Evolutionary conservation across 2,888 invertebrate species (phyloP).

Genomic region (Tanaodytes sp.): DNA sequence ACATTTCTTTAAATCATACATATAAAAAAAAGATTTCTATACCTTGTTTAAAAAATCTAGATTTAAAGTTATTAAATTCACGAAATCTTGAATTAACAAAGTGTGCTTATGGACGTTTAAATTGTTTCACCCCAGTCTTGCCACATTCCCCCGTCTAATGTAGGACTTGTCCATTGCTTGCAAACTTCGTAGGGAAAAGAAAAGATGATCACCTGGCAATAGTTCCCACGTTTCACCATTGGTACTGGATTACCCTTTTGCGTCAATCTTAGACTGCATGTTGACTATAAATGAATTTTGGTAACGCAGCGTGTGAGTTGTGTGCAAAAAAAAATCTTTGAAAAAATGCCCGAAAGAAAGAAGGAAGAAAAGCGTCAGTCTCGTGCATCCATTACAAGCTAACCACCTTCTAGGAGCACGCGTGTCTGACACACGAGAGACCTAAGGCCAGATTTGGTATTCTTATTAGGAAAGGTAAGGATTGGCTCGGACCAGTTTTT

Average conservation of each 20-base stretch:
- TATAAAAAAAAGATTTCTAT: no score
- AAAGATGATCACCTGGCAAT: constrained; percentile 70
- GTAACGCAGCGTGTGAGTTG: constrained; percentile 44
- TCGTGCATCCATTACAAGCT: no score
- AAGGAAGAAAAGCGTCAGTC: constrained; percentile 64
- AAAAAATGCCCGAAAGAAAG: constrained; percentile 57
- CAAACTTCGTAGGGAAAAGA: constrained; percentile 58
- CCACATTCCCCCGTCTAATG: constrained; percentile 57
- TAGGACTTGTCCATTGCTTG: constrained; percentile 57
- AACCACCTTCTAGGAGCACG: constrained; percentile 66
- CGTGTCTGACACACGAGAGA: constrained; percentile 72
- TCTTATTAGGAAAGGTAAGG: constrained; percentile 65
- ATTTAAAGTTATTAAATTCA: no score
- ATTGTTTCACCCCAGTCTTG: constrained; percentile 31
- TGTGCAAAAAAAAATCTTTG: constrained; percentile 44
- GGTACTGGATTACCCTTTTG: constrained; percentile 64
- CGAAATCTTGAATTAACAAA: constrained; percentile 13
- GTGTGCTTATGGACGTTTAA: constrained; percentile 42
- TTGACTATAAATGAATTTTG: constrained; percentile 56
- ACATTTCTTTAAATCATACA: no score
- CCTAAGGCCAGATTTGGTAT: constrained; percentile 61
- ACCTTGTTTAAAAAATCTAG: no score
- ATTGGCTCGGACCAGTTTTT: constrained; percentile 40
- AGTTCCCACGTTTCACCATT: constrained; percentile 73
- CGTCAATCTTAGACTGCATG: constrained; percentile 58